Conservation (phyloP, 2,888 invertebrate genomes). For the Troilus luridus region DNA sequence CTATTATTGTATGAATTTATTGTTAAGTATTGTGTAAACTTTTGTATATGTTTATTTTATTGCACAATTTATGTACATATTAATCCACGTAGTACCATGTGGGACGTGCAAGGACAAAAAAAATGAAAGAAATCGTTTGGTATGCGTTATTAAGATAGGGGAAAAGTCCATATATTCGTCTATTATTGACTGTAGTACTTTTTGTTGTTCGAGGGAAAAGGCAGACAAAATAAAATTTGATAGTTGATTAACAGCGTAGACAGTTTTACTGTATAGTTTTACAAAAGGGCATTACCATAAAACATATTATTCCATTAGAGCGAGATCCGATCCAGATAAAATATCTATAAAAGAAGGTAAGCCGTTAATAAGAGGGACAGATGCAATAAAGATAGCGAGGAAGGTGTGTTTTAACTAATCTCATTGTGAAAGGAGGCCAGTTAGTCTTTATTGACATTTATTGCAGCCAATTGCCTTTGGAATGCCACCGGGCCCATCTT, state of each 20-base stretch:
- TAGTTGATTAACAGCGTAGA: not conserved
- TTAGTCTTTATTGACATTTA: constrained; percentile 48
- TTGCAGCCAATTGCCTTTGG: constrained; percentile 39
- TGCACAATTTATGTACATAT: too few species aligned
- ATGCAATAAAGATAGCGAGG: not conserved
- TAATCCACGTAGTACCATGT: too few species aligned
- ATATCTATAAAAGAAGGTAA: not conserved
- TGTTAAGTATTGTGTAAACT: too few species aligned
- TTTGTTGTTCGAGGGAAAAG: not conserved
- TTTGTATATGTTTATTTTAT: too few species aligned
- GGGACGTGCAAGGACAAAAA: too few species aligned
- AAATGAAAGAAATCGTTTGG: too few species aligned
- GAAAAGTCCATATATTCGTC: too few species aligned
- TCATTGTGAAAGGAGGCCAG: constrained; percentile 5
- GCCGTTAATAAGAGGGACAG: not conserved
- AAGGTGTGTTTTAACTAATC: constrained; percentile 25
- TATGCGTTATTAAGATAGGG: too few species aligned
- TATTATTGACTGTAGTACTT: too few species aligned
- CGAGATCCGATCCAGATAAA: not conserved
- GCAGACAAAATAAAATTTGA: not conserved
- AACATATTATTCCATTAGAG: not conserved
- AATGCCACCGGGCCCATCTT: constrained; percentile 1
- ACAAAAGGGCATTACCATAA: not conserved
- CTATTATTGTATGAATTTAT: too few species aligned
- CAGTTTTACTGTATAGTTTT: not conserved